Conservation (phyloP, 2,888 invertebrate genomes). For the Phyllotreta striolata region DNA sequence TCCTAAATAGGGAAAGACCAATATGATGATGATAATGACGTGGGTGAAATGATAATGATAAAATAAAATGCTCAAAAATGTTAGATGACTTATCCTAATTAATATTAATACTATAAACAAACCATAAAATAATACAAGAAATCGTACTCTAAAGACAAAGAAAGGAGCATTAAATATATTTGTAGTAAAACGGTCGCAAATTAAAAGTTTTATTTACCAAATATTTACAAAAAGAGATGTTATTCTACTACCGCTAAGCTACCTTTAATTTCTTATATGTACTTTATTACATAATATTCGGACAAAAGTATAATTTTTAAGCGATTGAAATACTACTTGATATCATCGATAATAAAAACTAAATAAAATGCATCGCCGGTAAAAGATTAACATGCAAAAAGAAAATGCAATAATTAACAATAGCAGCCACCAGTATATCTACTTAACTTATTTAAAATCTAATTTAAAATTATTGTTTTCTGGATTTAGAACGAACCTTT, state of each 20-base stretch:
- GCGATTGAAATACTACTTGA: not conserved
- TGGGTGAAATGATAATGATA: slow-evolving; percentile 8
- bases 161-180: too few relatives aligned
- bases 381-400: slow-evolving; percentile 14
- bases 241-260: slow-evolving; percentile 11
- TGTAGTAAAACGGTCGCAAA: not conserved
- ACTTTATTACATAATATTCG: not conserved
- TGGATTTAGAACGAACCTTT: slow-evolving; percentile 55
- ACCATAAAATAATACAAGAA: too few relatives aligned
- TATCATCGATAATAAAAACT: slow-evolving; percentile 25
- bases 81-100: too few relatives aligned
- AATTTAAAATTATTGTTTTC: slow-evolving; percentile 37
- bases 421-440: slow-evolving; percentile 11
- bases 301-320: too few relatives aligned
- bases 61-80: slow-evolving; percentile 2
- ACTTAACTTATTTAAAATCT: slow-evolving; percentile 13
- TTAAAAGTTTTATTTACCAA: slow-evolving; percentile 12
- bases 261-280: slow-evolving; percentile 9
- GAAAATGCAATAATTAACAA: slow-evolving; percentile 23
- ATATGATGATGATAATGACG: slow-evolving; percentile 27
- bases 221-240: slow-evolving; percentile 13
- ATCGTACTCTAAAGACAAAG: too few relatives aligned
- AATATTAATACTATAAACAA: too few relatives aligned
- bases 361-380: slow-evolving; percentile 15
- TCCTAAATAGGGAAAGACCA: slow-evolving; percentile 46